Evolutionary conservation across 2,888 invertebrate species (phyloP), one percentile per base, ranked within the genome.

Genomic region (Nomada goodeniana): DNA sequence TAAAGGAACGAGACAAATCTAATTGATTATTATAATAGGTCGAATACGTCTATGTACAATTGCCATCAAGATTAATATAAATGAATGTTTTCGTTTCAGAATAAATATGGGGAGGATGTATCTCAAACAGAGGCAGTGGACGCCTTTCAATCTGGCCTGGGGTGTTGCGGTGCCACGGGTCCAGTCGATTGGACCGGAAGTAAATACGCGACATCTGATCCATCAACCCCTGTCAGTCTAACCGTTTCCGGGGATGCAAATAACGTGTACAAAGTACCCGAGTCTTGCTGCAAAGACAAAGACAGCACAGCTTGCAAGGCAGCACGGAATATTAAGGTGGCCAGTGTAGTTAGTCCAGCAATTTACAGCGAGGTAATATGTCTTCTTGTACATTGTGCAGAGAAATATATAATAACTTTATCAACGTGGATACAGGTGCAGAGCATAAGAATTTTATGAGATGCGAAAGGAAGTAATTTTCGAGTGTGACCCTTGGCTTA

Each of bases 141-240:
- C 76, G 70, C 90, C 63, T 91, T 92, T 82, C 92, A 92, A 91
- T 94, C 73, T 90, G 96, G 96, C 10, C 94, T 98, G 80, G 94
- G 96, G 87, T 98, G 98, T 91, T 98, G 98, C 92, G 98, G 98
- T 29, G 96, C 96, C 2, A 95, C 95, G 86, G 95, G 95, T 61
- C 96, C 97, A 2, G 93, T 94, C 0, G 97, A 97, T 93, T 97
- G 97, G 97, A 95, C 95, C 72, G 95, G 95, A 20, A 96, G 96
- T 83, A 95, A 94, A 86, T 96, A 95, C 89, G 95, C 95, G 77
- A 94, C 94, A 69, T 94, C 93, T 42, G 95, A 94, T 89, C 92
- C 94, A 23, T 93, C 94, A 47, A 89, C 94, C 13, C 94, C 95
- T 73, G 92, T 96, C 76, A 94, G 94, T 13, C 93, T 96, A 47